Evolutionary conservation across 1,140 invertebrate species (phyloP).

Genomic region (Medauroidea extradentata): DNA sequence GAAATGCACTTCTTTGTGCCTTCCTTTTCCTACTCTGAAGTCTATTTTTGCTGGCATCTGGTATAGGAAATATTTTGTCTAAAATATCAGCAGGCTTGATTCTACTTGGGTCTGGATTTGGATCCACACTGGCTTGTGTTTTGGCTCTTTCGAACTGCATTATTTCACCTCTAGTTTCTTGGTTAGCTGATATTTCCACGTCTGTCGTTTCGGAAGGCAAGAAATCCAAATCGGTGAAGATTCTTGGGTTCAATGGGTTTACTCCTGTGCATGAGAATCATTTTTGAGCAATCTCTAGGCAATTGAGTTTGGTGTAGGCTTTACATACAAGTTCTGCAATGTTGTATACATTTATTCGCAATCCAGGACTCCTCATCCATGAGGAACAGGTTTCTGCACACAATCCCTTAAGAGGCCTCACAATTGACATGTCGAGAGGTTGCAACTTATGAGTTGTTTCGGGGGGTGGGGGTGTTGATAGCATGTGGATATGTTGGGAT

Average conservation of each 20-base stretch:
- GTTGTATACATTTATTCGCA: background rate
- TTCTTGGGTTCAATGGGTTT: background rate
- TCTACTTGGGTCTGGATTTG: too few relatives aligned
- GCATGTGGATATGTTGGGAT: conserved; percentile 36
- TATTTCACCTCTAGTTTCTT: too few relatives aligned
- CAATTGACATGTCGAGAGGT: conserved; percentile 35
- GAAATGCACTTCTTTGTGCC: too few relatives aligned
- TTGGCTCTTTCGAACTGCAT: too few relatives aligned
- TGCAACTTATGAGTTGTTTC: conserved; percentile 39
- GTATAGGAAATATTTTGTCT: too few relatives aligned
- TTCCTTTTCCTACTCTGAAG: too few relatives aligned
- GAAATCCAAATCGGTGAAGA: conserved; percentile 10
- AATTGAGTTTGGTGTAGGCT: background rate
- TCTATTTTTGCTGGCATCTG: too few relatives aligned
- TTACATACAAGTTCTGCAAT: background rate
- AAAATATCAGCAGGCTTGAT: too few relatives aligned
- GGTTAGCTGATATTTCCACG: too few relatives aligned
- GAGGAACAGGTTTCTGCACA: conserved; percentile 26
- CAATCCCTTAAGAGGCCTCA: conserved; percentile 38
- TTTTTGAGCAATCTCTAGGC: conserved; percentile 1
- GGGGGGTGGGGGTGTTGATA: conserved; percentile 36
- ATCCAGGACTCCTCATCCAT: conserved; percentile 1
- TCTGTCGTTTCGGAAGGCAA: background rate
- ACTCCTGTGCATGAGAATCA: conserved; percentile 6
- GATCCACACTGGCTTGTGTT: too few relatives aligned